Percentiles rank a stretch among this genome's conserved stretches.
Conservation (phyloP, 1,140 invertebrate genomes). For the Halictus rubicundus region DNA sequence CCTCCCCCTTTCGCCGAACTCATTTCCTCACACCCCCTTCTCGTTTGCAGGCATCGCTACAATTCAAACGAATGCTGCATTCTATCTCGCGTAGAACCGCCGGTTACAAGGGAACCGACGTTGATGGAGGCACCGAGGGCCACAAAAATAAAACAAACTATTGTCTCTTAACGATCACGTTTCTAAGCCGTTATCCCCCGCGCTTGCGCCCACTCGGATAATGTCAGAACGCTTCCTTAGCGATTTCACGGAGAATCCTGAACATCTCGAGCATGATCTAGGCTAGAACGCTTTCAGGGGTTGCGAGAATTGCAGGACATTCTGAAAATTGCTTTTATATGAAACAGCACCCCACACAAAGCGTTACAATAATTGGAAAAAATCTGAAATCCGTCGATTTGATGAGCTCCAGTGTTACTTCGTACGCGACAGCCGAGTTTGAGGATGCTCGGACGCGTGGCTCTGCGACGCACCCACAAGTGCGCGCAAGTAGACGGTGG, state of each 20-base stretch:
- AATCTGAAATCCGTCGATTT: too few species aligned
- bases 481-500: constrained; percentile 43
- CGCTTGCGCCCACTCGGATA: neutral
- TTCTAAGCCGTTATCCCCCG: constrained; percentile 49
- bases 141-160: constrained; percentile 55
- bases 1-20: constrained; percentile 23
- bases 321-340: too few species aligned
- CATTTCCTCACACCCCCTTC: neutral
- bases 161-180: constrained; percentile 55
- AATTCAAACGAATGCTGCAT: constrained; percentile 49
- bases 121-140: constrained; percentile 20
- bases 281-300: too few species aligned
- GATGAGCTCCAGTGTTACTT: too few species aligned
- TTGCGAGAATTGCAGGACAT: too few species aligned
- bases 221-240: constrained; percentile 13
- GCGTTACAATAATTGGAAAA: too few species aligned
- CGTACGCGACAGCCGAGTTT: neutral
- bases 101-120: constrained; percentile 36
- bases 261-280: too few species aligned
- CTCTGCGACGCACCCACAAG: constrained; percentile 26
- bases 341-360: too few species aligned
- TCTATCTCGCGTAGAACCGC: constrained; percentile 32
- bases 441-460: neutral
- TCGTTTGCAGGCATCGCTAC: constrained; percentile 23
- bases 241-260: neutral